A percentile compares a stretch with the other conserved stretches of the same genome.
Conservation (phyloP, 2,888 invertebrate species). For the Odontothrips loti region DNA sequence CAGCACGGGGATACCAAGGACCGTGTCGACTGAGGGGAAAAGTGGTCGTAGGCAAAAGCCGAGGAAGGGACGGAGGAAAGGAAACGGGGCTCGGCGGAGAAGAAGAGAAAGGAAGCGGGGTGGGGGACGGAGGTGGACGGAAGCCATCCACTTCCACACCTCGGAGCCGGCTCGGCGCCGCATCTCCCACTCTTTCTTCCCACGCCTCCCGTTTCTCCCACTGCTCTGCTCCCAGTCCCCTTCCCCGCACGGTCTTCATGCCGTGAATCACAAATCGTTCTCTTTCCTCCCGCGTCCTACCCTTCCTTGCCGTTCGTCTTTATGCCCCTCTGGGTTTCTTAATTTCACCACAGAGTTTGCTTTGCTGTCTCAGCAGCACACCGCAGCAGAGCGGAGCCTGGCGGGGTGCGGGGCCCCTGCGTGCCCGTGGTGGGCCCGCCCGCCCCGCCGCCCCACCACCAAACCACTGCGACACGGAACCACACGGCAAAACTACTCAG, state of each 20-base stretch:
- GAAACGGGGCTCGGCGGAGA: constrained; percentile 32
- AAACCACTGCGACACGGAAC: too few species aligned
- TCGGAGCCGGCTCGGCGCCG: not conserved
- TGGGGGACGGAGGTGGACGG: not conserved
- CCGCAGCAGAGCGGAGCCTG: not conserved
- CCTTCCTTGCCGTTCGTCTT: constrained; percentile 25
- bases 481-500: too few species aligned
- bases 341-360: constrained; percentile 24
- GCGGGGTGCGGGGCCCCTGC: not conserved
- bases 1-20: too few species aligned
- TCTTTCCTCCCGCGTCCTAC: constrained; percentile 30
- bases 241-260: constrained; percentile 20
- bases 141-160: not conserved
- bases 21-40: too few species aligned
- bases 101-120: constrained; percentile 30
- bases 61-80: too few species aligned
- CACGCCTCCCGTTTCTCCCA: constrained; percentile 18
- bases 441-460: not conserved
- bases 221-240: constrained; percentile 7
- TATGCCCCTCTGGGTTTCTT: constrained; percentile 26
- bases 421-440: too few species aligned
- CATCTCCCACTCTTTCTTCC: constrained; percentile 29
- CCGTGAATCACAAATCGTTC: constrained; percentile 27
- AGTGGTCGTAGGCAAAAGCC: too few species aligned
- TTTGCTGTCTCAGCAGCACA: constrained; percentile 24